Evolutionary conservation across 2,113 vertebrate species (phyloP), one percentile per base, ranked within the genome.

Genomic region (Platysteira castanea): DNA sequence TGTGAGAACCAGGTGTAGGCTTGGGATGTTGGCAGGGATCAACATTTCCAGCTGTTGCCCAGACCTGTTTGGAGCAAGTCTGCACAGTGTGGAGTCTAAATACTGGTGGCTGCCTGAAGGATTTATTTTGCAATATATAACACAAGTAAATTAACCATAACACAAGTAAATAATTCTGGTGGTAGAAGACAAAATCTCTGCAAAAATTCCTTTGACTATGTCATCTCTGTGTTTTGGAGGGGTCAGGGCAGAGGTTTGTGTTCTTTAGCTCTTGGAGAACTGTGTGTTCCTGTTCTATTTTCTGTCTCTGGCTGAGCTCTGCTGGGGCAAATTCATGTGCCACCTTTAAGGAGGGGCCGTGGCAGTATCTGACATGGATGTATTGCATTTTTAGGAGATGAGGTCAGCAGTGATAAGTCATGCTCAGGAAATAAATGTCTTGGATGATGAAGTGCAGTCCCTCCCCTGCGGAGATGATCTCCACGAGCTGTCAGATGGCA

Each of bases 51-150:
- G 5, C 85, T 60, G 10, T 80, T 97, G 92, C 93, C 76, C 49
- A 35, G 77, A 87, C 88, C 83, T 94, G 93, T 93, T 78, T n/a
- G 90, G 52, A 92, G 85, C 93, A 64, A 81, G 87, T 70, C 44
- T 75, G 64, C 39, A 26, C 87, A 44, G 20, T 11, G 53, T 52
- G 68, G 71, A 80, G 47, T 63, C 79, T 50, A 30, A 93, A 64
- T 50, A 22, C 33, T 2, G 1, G 50, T 56, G 59, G 28, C 59
- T 83, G 82, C 82, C 79, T 93, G 42, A 35, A 81, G 44, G 69
- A 20, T 28, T 79, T 65, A 47, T 68, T 60, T 49, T 68, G 31
- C 63, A 13, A 3, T 26, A 15, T 74, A 4, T 56, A 88, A 54
- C 39, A 41, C 20, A 74, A 35, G 19, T 60, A 69, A 79, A 64